Evolutionary conservation across 1,140 invertebrate species (phyloP).

Genomic region (Ridgeia piscesae): DNA sequence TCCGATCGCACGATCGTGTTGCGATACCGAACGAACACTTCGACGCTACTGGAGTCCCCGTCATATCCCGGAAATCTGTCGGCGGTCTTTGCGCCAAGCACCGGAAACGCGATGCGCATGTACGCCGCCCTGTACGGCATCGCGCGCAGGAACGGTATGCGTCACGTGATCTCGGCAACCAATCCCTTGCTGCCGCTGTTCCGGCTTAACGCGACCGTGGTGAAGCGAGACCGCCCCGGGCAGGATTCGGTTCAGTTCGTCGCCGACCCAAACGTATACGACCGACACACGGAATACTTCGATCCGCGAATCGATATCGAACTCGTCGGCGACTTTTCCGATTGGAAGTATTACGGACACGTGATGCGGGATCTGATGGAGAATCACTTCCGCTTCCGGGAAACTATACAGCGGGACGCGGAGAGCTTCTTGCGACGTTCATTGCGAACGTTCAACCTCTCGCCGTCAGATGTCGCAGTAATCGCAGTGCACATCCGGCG

Average conservation of each 20-base stretch:
- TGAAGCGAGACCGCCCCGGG: background rate
- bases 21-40: background rate
- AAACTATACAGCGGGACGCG: background rate
- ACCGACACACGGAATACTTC: background rate
- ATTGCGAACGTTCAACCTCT: background rate
- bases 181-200: background rate
- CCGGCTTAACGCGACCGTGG: background rate
- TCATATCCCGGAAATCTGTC: background rate
- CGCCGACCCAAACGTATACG: too few species aligned
- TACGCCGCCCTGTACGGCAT: slow-evolving; percentile 21
- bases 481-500: slow-evolving; percentile 26
- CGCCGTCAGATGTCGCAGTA: background rate
- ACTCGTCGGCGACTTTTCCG: background rate
- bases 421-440: slow-evolving; percentile 7
- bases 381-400: slow-evolving; percentile 16
- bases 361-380: background rate
- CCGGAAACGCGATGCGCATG: slow-evolving; percentile 24
- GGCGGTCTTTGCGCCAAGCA: background rate
- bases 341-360: slow-evolving; percentile 12
- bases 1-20: background rate
- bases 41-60: background rate
- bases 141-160: background rate
- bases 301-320: background rate
- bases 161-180: background rate
- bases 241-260: background rate